Evolutionary conservation across 1,140 invertebrate genomes (phyloP), one percentile per base, ranked within the genome.

Genomic region (Euura saliciscinereae): DNA sequence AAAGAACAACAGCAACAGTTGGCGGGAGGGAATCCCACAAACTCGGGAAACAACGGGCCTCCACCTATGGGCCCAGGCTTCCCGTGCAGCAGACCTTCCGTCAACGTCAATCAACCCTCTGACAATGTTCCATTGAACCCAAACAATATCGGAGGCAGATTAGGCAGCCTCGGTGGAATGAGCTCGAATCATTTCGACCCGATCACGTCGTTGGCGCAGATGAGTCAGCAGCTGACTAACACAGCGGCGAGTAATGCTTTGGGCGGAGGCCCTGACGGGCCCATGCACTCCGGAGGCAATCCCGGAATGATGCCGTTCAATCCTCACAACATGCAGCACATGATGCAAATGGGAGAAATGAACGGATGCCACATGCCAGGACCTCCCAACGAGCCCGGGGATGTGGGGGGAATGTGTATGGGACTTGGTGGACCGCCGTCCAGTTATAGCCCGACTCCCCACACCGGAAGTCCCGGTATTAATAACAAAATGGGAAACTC

Each of bases 181-280:
- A 91, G 90, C 79, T 78, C 88, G 10, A 90, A 91, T 70, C 92
- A 91, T 78, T 97, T 97, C 85, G 96, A 98, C 89, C 96, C 96
- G 0, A 97, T 98, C 76, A 95, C 96, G 11, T 98, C 96, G 3
- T 90, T 97, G 78, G 95, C 96, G 43, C 96, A 97, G 84, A 98
- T 97, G 96, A 96, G 94, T 69, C 96, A 97, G 79, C 95, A 97
- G 80, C 83, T 97, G 43, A 96, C 95, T 2, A 96, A 93, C 78
- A 93, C 90, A 59, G 91, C 92, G 46, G 89, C 92, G 7, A 91
- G 90, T 76, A 89, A 89, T 69, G 87, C 89, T 3, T 79, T 89
- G 2, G 86, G 85, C 3, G 88, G 87, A 68, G 85, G 84, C 69
- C 45, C 71, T 10, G 71, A 75, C 59, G 80, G 87, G 13, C 80